phyloP scores from a whole-genome alignment of 2,888 invertebrate genomes.

The Temnothorax rugatulus region DNA sequence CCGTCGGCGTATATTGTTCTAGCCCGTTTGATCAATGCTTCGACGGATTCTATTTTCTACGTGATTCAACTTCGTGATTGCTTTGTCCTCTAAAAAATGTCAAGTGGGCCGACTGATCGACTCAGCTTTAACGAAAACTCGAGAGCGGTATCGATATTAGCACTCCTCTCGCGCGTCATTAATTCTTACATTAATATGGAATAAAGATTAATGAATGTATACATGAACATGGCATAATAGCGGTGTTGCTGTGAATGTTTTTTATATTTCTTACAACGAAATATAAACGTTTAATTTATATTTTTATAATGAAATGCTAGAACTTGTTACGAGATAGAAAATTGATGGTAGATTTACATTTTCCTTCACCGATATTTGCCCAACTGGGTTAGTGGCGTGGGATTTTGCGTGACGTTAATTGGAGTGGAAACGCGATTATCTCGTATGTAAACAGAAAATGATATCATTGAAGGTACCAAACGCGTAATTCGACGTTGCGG shows the following conservation, averaged over 20 bases:
- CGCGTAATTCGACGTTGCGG: constrained; percentile 40
- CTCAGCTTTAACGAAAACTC: constrained; percentile 4
- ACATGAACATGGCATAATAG: background rate
- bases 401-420: constrained; percentile 49
- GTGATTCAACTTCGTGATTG: constrained; percentile 39
- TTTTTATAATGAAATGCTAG: background rate
- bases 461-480: constrained; percentile 51
- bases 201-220: constrained; percentile 5
- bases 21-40: constrained; percentile 48
- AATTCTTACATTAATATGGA: constrained; percentile 9
- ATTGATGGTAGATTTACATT: background rate
- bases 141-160: background rate
- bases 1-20: constrained; percentile 51
- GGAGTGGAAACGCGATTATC: constrained; percentile 50
- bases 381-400: constrained; percentile 26
- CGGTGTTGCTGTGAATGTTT: background rate
- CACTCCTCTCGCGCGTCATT: background rate
- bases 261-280: background rate
- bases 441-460: constrained; percentile 51
- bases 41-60: constrained; percentile 52
- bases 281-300: background rate
- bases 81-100: constrained; percentile 46
- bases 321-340: background rate
- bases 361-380: constrained; percentile 26
- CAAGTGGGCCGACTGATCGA: constrained; percentile 22